Evolutionary conservation across 2,888 invertebrate genomes (phyloP).

Genomic region (Chesias legatella): DNA sequence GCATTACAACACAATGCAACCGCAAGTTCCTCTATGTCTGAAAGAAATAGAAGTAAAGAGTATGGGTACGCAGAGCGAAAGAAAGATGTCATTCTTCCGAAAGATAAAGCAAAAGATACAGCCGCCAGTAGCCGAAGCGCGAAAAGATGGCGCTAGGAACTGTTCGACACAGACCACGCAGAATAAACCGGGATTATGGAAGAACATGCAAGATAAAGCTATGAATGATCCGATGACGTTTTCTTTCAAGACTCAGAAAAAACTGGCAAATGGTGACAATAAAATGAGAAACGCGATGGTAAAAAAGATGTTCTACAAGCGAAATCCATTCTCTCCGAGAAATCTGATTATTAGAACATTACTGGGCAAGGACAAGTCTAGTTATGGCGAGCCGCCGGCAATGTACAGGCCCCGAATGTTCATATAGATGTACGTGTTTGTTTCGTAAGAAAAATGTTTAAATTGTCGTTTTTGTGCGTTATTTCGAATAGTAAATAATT

Average conservation of each 20-base stretch:
- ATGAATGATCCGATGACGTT: slow-evolving; percentile 40
- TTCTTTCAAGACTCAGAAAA: slow-evolving; percentile 48
- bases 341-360: slow-evolving; percentile 60
- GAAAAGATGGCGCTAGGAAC: slow-evolving; percentile 28
- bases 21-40: slow-evolving; percentile 58
- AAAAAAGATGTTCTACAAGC: slow-evolving; percentile 60
- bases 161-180: slow-evolving; percentile 38
- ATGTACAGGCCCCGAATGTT: slow-evolving; percentile 53
- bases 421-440: slow-evolving; percentile 39
- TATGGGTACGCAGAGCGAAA: slow-evolving; percentile 64
- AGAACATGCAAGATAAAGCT: slow-evolving; percentile 43
- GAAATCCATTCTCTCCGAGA: slow-evolving; percentile 64
- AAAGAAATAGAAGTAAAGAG: slow-evolving; percentile 72
- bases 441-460: slow-evolving; percentile 28
- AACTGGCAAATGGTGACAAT: slow-evolving; percentile 50
- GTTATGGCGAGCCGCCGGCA: slow-evolving; percentile 49
- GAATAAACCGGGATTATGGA: slow-evolving; percentile 45
- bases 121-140: slow-evolving; percentile 22
- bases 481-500: slow-evolving; percentile 16
- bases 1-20: slow-evolving; percentile 35
- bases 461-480: slow-evolving; percentile 29
- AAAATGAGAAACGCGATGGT: slow-evolving; percentile 59
- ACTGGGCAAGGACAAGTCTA: slow-evolving; percentile 59
- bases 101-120: slow-evolving; percentile 51
- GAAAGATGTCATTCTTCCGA: slow-evolving; percentile 54